Conservation (phyloP, 2,113 vertebrate species). For the Pogonocichla stellata region DNA sequence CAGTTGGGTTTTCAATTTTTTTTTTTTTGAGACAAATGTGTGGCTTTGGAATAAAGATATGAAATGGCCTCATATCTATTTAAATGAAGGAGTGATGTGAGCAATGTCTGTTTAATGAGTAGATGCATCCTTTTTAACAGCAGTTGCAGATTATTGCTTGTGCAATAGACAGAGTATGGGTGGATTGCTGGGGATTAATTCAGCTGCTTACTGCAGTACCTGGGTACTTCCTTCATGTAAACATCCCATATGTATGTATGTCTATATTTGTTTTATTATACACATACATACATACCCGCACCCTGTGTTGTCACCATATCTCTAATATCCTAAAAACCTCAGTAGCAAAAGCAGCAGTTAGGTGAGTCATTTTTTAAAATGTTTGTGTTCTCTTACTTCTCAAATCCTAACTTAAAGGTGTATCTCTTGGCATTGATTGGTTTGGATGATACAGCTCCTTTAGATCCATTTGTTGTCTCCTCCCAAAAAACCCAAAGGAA, state of each 20-base stretch:
- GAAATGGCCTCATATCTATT: background rate
- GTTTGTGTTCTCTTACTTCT: background rate
- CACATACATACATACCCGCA: conserved; percentile 13
- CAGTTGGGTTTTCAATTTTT: background rate
- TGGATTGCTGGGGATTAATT: background rate
- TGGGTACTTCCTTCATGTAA: background rate
- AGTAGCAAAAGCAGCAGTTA: background rate
- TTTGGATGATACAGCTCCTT: background rate
- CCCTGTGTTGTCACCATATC: background rate
- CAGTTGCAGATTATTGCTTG: background rate
- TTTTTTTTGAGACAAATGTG: background rate
- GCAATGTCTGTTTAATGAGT: conserved; percentile 1
- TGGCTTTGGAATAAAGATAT: background rate
- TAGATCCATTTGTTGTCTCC: background rate
- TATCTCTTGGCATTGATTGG: background rate
- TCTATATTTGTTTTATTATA: conserved; percentile 9
- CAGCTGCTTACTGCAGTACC: background rate
- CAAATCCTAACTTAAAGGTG: background rate
- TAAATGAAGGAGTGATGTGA: background rate
- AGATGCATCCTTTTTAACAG: background rate
- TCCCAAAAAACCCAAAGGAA: background rate
- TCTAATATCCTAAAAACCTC: background rate
- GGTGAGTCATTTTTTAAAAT: conserved; percentile 5
- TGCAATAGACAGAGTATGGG: background rate
- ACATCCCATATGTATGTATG: background rate